Evolutionary conservation across 2,888 invertebrate species (phyloP), one percentile per base, ranked within the genome.

Genomic region (Blastobasis adustella): DNA sequence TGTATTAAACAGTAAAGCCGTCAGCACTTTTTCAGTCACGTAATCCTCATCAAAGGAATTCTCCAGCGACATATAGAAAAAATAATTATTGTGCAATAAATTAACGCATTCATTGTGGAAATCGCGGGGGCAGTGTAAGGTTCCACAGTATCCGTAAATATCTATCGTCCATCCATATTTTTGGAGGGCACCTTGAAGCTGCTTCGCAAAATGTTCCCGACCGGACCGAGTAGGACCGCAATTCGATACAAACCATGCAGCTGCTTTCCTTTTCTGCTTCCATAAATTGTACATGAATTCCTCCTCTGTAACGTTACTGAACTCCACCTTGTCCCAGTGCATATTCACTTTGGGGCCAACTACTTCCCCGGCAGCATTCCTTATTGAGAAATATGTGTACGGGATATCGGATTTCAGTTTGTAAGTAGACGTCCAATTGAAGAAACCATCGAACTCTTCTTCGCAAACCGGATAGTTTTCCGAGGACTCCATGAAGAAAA

Each of bases 1-100:
- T 6, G 91, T 81, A 65, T 91, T 79, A 70, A 91, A 89, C 61
- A 91, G 87, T 53, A 90, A 59, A 10, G 90, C 82, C 45, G 88
- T 89, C 67, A 91, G 91, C 59, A 94, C 79, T 69, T 94, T 94
- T 67, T 87, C 87, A 0, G 87, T 84, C 4, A 86, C 81, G 46
- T 86, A 87, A 59, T 87, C 87, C 48, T 81, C 82, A 62, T 92
- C 92, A 60, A 93, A 90, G 3, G 93, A 92, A 73, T 94, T 94
- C 76, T 95, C 94, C 64, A 94, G 92, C 0, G 91, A 80, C 56
- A 94, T 73, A 66, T 94, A 94, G 68, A 94, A 95, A 68, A 91
- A 93, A 73, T 94, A 95, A 52, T 92, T 86, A 9, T 72, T 79
- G 56, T 90, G 85, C 46, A 90, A 54, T 59, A 78, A 69, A 38